phyloP scores from a whole-genome alignment of 2,888 invertebrate species.

The Pristionchus exspectatus region DNA sequence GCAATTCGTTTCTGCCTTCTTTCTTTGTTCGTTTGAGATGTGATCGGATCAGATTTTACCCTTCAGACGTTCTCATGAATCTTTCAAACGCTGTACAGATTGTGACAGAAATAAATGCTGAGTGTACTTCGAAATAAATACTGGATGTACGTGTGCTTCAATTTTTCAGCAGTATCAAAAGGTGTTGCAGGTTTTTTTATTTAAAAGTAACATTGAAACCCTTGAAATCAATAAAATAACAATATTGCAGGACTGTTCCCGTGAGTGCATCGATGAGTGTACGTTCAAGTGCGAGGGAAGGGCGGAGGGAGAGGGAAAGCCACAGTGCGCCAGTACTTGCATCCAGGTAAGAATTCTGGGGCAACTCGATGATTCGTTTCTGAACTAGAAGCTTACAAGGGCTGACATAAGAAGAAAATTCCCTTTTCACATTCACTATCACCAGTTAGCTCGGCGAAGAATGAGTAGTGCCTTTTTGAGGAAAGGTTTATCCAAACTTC shows the following conservation, averaged over 20 bases:
- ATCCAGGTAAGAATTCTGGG: not conserved
- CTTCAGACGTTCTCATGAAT: not conserved
- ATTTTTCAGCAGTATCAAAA: too few relatives aligned
- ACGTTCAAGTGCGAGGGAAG: not conserved
- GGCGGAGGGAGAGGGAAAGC: not conserved
- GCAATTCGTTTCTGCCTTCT: not conserved
- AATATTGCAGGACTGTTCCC: conserved; percentile 15
- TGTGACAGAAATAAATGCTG: not conserved
- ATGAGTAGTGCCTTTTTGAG: too few relatives aligned
- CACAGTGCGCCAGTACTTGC: conserved; percentile 4
- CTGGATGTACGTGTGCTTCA: not conserved
- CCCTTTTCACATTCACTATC: too few relatives aligned
- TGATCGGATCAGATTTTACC: not conserved
- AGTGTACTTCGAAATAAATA: not conserved
- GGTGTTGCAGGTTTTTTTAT: too few relatives aligned
- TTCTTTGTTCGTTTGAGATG: not conserved
- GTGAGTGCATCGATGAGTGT: conserved; percentile 35
- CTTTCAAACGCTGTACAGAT: not conserved
- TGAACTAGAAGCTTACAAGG: too few relatives aligned
- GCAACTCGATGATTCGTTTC: too few relatives aligned
- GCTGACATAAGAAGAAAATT: too few relatives aligned
- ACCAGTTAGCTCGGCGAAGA: too few relatives aligned
- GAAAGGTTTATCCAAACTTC: not conserved
- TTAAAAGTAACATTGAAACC: too few relatives aligned
- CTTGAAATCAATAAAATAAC: too few relatives aligned